phyloP scores from a whole-genome alignment of 2,888 invertebrate species.

The Mantis religiosa region DNA sequence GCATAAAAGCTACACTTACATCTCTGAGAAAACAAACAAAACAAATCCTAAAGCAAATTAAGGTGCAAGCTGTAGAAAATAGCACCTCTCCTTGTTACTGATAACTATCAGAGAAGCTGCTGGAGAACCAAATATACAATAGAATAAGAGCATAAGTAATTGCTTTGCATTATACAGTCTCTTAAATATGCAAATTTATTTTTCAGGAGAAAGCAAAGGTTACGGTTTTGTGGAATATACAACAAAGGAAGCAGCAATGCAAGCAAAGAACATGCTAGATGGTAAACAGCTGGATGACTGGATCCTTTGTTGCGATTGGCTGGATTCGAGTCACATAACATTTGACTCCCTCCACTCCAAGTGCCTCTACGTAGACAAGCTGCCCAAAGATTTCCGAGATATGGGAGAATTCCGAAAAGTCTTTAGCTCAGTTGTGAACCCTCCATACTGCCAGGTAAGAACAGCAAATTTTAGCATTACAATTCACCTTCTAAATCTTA shows the following conservation, averaged over 20 bases:
- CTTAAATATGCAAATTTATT: not conserved
- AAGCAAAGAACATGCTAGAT: slow-evolving; percentile 46
- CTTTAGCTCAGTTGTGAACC: slow-evolving; percentile 47
- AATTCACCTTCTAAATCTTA: too few relatives aligned
- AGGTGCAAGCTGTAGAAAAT: too few relatives aligned
- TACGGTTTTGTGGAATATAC: slow-evolving; percentile 53
- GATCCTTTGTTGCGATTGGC: slow-evolving; percentile 49
- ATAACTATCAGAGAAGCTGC: too few relatives aligned
- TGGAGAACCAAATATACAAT: too few relatives aligned
- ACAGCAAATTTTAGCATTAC: not conserved
- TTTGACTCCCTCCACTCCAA: slow-evolving; percentile 50
- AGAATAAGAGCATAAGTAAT: too few relatives aligned
- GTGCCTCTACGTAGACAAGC: slow-evolving; percentile 49
- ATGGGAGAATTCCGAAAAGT: slow-evolving; percentile 48
- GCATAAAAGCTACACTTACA: too few relatives aligned
- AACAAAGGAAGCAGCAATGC: slow-evolving; percentile 46
- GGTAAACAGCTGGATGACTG: slow-evolving; percentile 42
- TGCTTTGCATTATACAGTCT: not conserved
- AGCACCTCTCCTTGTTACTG: too few relatives aligned
- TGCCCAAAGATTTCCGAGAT: slow-evolving; percentile 50
- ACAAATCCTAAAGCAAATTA: too few relatives aligned
- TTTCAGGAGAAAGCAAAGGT: slow-evolving; percentile 49
- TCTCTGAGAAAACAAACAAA: too few relatives aligned
- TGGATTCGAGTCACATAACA: slow-evolving; percentile 46
- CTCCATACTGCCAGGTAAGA: slow-evolving; percentile 51